These are phyloP conservation scores for Drosophila percnosoma DNA, from an alignment of 2,888 invertebrate genomes.

Conservation along the genomic window DNA sequence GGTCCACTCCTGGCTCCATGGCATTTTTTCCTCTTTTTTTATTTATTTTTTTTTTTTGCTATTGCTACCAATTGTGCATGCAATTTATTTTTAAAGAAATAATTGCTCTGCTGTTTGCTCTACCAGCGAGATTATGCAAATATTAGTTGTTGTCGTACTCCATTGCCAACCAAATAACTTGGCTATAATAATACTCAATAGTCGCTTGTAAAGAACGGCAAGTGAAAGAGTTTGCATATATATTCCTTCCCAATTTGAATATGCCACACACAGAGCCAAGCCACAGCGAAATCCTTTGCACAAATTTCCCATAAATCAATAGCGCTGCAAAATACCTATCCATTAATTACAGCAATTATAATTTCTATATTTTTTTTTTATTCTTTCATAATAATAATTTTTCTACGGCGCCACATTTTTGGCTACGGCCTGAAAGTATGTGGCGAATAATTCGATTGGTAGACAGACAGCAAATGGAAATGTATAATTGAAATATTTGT, in stretches of 20 bases:
- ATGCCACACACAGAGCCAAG: slow-evolving; percentile 67
- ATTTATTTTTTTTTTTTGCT: slow-evolving; percentile 25
- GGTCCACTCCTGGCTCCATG: slow-evolving; percentile 63
- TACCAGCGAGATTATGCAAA: slow-evolving; percentile 75
- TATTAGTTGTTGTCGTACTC: slow-evolving; percentile 63
- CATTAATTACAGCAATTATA: slow-evolving; percentile 32
- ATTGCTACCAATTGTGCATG: slow-evolving; percentile 81
- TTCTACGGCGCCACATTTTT: slow-evolving; percentile 23
- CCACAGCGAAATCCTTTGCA: slow-evolving; percentile 9
- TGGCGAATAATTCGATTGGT: slow-evolving; percentile 1
- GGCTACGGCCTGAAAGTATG: slow-evolving; percentile 61
- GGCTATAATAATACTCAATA: slow-evolving; percentile 62
- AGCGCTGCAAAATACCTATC: slow-evolving; percentile 11
- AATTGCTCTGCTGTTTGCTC: slow-evolving; percentile 71
- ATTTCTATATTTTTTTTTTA: slow-evolving; percentile 10
- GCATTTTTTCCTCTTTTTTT: slow-evolving; percentile 26
- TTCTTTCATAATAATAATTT: slow-evolving; percentile 7
- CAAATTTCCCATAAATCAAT: slow-evolving; percentile 64
- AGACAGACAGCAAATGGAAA: background rate
- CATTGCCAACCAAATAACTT: slow-evolving; percentile 58
- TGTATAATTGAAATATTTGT: background rate
- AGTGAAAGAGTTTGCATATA: slow-evolving; percentile 76
- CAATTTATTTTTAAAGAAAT: slow-evolving; percentile 81
- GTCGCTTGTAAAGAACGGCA: slow-evolving; percentile 49
- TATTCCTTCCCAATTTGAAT: slow-evolving; percentile 64